Base-by-base conservation (phyloP, 2,888 invertebrate species). In the Pecten maximus region DNA sequence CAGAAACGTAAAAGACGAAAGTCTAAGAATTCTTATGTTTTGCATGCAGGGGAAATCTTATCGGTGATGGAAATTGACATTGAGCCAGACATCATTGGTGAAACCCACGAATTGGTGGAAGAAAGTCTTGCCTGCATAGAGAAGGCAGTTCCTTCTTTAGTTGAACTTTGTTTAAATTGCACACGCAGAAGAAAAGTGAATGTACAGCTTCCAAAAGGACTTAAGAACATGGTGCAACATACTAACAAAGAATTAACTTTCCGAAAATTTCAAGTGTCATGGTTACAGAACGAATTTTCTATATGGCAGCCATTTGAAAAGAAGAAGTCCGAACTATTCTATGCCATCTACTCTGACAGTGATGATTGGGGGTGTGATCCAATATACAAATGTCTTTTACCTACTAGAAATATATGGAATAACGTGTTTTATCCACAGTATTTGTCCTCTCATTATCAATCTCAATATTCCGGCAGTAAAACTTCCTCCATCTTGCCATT, bases 141-240 rank as follows among this genome's bases (percentile, higher is more conserved):
- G 39, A 91, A 89, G n/a, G 86, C 90, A 44, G 93, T 94, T n/a
- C 93, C 93, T 2, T 92, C 91, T 28, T 90, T 94, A 15, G 91
- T 92, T 23, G 92, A 93, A 87, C 88, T 94, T 8, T 93, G 94
- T 88, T 87, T 94, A 6, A 90, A 88, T 28, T 40, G 88, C 40
- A 90, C 74, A 39, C 87, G 88, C 40, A 28, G 40, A 16, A 35
- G 39, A n/a, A 74, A 40, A 23, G 40, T 28, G 86, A 10, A 40
- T 6, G 60, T 35, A 15, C 23, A 74, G 16, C 40, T 88, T 40
- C 89, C 89, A 39, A 48, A 90, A 39, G 40, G 87, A 87, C 40
- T 90, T 10, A 90, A 86, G 87, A 86, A 60, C 0, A 28, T 86
- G 40, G 87, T 90, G 50, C 50, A 90, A 50, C 54, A 28, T 90